phyloP scores from a whole-genome alignment of 37 sponge, comb jelly and placozoan genomes.

The Beroe forskalii region DNA sequence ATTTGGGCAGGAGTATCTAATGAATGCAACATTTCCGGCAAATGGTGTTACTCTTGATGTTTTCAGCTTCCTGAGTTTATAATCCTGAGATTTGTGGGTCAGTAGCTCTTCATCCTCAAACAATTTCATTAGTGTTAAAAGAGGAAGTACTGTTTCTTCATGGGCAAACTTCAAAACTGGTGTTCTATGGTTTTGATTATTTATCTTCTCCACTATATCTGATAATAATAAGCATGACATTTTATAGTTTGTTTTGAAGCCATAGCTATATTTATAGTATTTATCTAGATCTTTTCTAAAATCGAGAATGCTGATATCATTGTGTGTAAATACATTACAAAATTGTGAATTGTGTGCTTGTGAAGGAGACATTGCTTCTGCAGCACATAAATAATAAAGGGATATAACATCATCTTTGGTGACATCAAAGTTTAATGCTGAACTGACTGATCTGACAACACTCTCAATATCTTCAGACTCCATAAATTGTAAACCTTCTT shows the following conservation, averaged over 20 bases:
- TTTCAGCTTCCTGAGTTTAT: not conserved
- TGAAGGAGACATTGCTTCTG: slow-evolving; percentile 25
- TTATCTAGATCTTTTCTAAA: slow-evolving; percentile 55
- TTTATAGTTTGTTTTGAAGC: slow-evolving; percentile 2
- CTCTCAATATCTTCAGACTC: not conserved
- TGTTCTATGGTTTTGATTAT: not conserved
- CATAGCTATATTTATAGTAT: slow-evolving; percentile 52
- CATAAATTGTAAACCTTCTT: not conserved
- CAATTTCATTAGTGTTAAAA: not conserved
- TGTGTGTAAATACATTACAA: not conserved
- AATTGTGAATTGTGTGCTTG: slow-evolving; percentile 18
- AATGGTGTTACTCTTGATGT: not conserved
- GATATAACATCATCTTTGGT: not conserved
- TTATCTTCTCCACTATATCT: not conserved
- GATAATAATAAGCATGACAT: slow-evolving; percentile 16
- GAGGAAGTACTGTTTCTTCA: slow-evolving; percentile 46
- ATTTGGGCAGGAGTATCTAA: slow-evolving; percentile 1
- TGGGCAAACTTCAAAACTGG: slow-evolving; percentile 55
- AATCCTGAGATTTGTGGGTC: slow-evolving; percentile 2
- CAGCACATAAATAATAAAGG: slow-evolving; percentile 51
- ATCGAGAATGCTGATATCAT: not conserved
- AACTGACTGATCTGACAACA: slow-evolving; percentile 3
- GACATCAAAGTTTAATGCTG: not conserved
- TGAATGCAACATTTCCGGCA: slow-evolving; percentile 45
- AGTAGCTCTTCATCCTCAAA: not conserved